Percentiles rank a stretch among this genome's conserved stretches.
Conservation (phyloP, 2,113 vertebrate genomes). For the Hippotragus niger region DNA sequence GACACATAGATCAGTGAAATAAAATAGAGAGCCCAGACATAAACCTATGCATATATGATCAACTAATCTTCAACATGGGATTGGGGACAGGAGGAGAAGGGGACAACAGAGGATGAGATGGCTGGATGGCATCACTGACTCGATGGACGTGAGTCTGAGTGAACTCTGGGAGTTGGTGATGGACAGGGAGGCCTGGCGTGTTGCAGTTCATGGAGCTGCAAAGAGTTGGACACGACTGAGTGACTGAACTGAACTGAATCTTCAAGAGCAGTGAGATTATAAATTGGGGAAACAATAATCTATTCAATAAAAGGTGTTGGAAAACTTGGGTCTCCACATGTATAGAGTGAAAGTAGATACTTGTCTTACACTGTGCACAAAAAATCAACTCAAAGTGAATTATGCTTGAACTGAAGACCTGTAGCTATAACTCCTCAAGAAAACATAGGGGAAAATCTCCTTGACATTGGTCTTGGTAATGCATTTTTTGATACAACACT, state of each 20-base stretch:
- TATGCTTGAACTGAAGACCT: neutral
- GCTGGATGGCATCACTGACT: no score
- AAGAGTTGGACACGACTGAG: accelerated
- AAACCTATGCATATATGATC: no score
- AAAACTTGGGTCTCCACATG: neutral
- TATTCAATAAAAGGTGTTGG: neutral
- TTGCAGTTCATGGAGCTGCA: no score
- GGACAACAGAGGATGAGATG: no score
- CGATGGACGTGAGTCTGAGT: no score
- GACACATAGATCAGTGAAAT: no score
- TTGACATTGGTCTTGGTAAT: neutral
- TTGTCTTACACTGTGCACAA: neutral
- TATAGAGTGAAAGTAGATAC: neutral
- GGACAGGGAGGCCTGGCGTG: no score
- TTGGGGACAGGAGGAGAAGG: no score
- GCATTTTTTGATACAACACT: neutral
- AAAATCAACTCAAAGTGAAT: neutral
- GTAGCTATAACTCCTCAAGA: neutral
- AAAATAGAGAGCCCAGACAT: no score
- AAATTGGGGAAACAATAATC: neutral
- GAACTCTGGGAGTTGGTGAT: no score
- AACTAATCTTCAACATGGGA: no score
- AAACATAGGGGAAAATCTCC: neutral
- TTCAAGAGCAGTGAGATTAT: neutral
- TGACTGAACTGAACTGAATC: neutral